Evolutionary conservation across 2,113 vertebrate species (phyloP).

Genomic region (Rhinoptilus africanus): DNA sequence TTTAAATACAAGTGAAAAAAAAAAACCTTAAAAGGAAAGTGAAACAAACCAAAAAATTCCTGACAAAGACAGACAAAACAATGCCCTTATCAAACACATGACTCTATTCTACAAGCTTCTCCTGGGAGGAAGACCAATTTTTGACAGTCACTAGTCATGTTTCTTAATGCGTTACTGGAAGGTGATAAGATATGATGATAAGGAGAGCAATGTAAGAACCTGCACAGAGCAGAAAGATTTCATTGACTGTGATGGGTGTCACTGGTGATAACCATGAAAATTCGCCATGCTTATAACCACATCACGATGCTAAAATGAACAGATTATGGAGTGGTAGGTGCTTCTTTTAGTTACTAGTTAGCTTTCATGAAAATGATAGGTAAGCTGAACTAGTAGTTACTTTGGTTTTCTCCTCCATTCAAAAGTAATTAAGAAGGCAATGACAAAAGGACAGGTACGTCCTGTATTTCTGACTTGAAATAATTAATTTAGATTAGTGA

Average conservation of each 20-base stretch:
- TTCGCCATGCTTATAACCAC: neutral
- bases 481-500: neutral
- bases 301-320: neutral
- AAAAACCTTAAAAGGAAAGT: neutral
- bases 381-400: neutral
- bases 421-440: neutral
- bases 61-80: neutral
- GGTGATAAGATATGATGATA: constrained; percentile 30
- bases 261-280: constrained; percentile 13
- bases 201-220: neutral
- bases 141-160: constrained; percentile 3
- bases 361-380: neutral
- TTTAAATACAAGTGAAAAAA: neutral
- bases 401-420: neutral
- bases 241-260: constrained; percentile 28
- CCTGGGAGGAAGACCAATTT: neutral
- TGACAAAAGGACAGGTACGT: constrained; percentile 1
- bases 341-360: neutral
- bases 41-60: neutral
- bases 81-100: neutral
- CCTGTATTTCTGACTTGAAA: neutral
- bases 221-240: constrained; percentile 16
- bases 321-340: neutral
- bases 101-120: neutral
- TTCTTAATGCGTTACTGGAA: constrained; percentile 21